A percentile compares a stretch with the other conserved stretches of the same genome.
These are phyloP conservation scores for Ellobium chinense DNA, from an alignment of 2,888 invertebrate species.

Conservation along the genomic window DNA sequence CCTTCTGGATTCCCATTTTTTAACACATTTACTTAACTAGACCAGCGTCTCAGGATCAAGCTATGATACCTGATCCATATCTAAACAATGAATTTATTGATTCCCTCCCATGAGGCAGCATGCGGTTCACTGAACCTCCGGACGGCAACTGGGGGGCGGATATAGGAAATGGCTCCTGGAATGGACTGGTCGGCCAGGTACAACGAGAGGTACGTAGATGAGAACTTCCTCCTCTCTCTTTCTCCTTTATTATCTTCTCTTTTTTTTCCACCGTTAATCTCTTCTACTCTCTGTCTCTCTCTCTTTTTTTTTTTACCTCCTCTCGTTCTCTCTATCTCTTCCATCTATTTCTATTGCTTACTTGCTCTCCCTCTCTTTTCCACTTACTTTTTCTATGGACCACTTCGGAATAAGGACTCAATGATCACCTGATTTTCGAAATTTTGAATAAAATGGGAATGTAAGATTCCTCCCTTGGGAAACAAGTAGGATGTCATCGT, in stretches of 20 bases:
- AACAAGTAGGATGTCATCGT: too few relatives aligned
- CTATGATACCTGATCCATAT: too few relatives aligned
- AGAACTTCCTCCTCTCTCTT: background rate
- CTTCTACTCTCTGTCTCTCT: conserved; percentile 14
- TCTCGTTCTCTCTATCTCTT: background rate
- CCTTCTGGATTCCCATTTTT: too few relatives aligned
- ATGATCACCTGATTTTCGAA: too few relatives aligned
- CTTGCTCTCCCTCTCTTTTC: conserved; percentile 14
- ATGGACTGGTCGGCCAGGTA: conserved; percentile 45
- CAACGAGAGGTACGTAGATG: conserved; percentile 19
- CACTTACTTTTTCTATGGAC: background rate
- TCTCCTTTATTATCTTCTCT: background rate
- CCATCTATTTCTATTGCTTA: conserved; percentile 14
- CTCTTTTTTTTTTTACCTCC: background rate
- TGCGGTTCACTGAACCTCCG: conserved; percentile 35
- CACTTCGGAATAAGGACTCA: too few relatives aligned
- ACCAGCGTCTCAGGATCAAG: too few relatives aligned
- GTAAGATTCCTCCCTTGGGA: too few relatives aligned
- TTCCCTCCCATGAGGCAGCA: conserved; percentile 22
- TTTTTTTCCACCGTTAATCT: background rate
- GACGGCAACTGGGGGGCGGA: conserved; percentile 43
- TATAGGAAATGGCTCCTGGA: conserved; percentile 34
- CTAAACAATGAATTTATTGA: background rate
- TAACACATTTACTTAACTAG: too few relatives aligned
- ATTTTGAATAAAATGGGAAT: too few relatives aligned